phyloP scores from a whole-genome alignment of 2,888 invertebrate species.

The Caenorhabditis sp. region DNA sequence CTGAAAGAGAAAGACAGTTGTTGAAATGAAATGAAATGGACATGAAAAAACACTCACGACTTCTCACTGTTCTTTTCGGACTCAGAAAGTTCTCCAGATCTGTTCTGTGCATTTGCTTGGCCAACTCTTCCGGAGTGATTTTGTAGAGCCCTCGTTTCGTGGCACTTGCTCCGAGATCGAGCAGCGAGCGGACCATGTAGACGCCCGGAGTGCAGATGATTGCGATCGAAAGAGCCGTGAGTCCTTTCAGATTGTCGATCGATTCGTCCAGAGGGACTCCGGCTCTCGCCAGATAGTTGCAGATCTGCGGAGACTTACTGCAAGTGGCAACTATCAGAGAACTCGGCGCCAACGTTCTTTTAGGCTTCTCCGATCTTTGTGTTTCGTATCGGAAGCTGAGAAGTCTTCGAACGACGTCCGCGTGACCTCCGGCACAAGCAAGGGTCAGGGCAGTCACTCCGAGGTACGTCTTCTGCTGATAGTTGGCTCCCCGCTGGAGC shows the following conservation, averaged over 20 bases:
- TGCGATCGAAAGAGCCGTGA: constrained; percentile 62
- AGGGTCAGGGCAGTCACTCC: constrained; percentile 66
- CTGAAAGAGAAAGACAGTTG: constrained; percentile 2
- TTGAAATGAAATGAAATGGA: no score
- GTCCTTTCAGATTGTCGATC: constrained; percentile 49
- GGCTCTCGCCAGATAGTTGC: constrained; percentile 54
- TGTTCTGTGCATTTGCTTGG: constrained; percentile 38
- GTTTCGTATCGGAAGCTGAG: constrained; percentile 51
- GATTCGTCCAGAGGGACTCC: constrained; percentile 59
- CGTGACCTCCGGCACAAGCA: constrained; percentile 67
- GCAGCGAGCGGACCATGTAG: constrained; percentile 60
- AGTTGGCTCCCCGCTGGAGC: constrained; percentile 71
- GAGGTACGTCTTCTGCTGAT: constrained; percentile 60
- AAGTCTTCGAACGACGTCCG: constrained; percentile 65
- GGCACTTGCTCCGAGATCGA: constrained; percentile 64
- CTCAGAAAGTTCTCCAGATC: constrained; percentile 55
- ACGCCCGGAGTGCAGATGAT: constrained; percentile 53
- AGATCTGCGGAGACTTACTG: constrained; percentile 63
- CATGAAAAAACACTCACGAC: constrained; percentile 26
- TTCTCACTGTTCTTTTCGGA: constrained; percentile 43
- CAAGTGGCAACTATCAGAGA: constrained; percentile 73
- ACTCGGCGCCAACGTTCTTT: constrained; percentile 63
- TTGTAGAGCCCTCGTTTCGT: constrained; percentile 35
- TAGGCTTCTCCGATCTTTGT: not conserved
- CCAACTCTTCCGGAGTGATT: constrained; percentile 53